Evolutionary conservation across 1,140 invertebrate species (phyloP), one percentile per base, ranked within the genome.

Genomic region (Philopotamus ludificatus): DNA sequence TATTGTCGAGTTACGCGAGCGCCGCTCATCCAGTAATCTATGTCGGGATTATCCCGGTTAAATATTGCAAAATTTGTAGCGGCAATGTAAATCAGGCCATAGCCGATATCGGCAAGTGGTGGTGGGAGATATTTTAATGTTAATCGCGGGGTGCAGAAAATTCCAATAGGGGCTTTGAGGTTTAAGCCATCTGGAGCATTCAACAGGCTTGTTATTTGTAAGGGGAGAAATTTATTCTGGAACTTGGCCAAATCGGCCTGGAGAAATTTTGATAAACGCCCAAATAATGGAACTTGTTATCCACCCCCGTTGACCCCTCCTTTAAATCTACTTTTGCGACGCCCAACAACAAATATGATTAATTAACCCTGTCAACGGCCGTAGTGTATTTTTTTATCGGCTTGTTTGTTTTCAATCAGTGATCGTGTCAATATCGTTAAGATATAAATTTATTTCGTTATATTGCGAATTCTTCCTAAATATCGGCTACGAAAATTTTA

Each of bases 201-300:
- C 54, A 57, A 57, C 54, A 57, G 54, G 54, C 54, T 57, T 57
- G 54, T 57, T 57, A 57, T 57, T 57, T 28, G 34, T 20, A 10
- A 10, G 22, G 18, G 34, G 28, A 18, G 12, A 57, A 57, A 57
- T 57, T 57, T 57, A 57, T 57, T 41, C 39, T 26, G 25, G 23
- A 57, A 34, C 34, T 12, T 22, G 18, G 54, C 54, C 54, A 57
- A 57, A 53, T 53, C 50, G 54, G 16, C 26, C 22, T 23, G 26
- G 21, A 18, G 22, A 12, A 28, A 28, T 54, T 54, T 54, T 54
- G 51, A 54, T 54, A 54, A 54, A 54, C 26, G 51, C 22, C 47
- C 47, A 50, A 50, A 50, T 50, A 50, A 50, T 50, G 47, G 18
- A 50, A 50, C 16, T 50, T 50, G 47, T 21, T 21, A 20, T 34